These are phyloP conservation scores for Caenorhabditis uteleia DNA, from an alignment of 2,888 invertebrate species.

Conservation along the genomic window DNA sequence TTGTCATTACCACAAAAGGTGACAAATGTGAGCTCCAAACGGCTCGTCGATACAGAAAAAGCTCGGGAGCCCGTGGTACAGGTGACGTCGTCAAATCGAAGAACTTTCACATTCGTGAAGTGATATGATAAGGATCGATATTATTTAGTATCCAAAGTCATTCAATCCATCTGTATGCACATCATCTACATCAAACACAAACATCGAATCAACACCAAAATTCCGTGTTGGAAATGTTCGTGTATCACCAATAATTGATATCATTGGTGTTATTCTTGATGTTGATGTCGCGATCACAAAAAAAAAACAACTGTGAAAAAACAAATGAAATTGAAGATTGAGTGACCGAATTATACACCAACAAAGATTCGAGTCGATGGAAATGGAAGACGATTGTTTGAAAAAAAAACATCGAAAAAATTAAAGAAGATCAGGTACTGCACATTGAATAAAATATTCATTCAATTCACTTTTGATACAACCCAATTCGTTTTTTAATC, in stretches of 20 bases:
- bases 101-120: no score
- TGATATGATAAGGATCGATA: no score
- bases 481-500: no score
- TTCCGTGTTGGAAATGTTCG: slow-evolving; percentile 11
- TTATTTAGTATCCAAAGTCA: no score
- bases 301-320: slow-evolving; percentile 9
- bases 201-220: background rate
- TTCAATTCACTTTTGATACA: no score
- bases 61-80: slow-evolving; percentile 15
- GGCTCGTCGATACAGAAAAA: slow-evolving; percentile 1
- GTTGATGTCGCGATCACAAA: slow-evolving; percentile 23
- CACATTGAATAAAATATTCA: no score
- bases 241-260: slow-evolving; percentile 18
- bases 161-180: no score
- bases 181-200: background rate
- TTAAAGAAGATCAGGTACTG: no score
- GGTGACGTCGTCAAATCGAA: slow-evolving; percentile 23
- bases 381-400: slow-evolving; percentile 30
- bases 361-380: slow-evolving; percentile 23
- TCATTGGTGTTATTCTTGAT: slow-evolving; percentile 31
- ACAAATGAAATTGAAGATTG: slow-evolving; percentile 21
- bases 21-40: slow-evolving; percentile 19
- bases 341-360: slow-evolving; percentile 28
- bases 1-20: slow-evolving; percentile 14
- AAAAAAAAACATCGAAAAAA: no score